phyloP scores from a whole-genome alignment of 2,113 vertebrate species.

The Stercorarius parasiticus region DNA sequence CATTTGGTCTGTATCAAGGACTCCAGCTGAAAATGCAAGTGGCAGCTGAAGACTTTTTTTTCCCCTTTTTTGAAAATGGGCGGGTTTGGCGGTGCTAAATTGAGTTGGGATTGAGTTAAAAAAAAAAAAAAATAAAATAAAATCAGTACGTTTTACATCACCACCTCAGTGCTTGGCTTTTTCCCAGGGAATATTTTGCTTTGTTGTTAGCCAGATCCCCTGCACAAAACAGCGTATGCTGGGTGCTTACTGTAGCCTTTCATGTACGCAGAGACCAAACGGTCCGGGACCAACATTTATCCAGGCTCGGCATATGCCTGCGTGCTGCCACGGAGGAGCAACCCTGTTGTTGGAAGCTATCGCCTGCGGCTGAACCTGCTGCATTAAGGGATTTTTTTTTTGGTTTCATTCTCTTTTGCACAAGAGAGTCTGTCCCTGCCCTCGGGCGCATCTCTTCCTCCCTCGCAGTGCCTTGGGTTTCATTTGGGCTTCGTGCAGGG shows the following conservation, averaged over 20 bases:
- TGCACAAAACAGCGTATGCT: neutral
- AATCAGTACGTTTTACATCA: neutral
- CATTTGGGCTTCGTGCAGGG: fast-evolving
- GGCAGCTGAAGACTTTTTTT: neutral
- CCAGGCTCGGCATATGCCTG: fast-evolving
- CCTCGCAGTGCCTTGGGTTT: neutral
- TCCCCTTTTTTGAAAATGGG: neutral
- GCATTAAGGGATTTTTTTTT: neutral
- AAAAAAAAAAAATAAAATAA: too few species aligned
- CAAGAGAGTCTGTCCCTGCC: neutral
- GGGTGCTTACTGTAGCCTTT: neutral
- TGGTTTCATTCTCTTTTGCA: neutral
- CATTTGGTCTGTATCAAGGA: neutral
- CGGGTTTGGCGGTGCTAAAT: neutral
- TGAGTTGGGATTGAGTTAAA: neutral
- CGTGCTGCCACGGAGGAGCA: fast-evolving
- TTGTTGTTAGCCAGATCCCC: neutral
- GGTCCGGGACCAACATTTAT: neutral
- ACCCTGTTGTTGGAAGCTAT: neutral
- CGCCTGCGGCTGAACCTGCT: neutral
- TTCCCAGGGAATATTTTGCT: neutral
- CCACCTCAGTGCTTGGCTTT: neutral
- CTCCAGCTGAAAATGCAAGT: neutral
- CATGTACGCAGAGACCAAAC: neutral
- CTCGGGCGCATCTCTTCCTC: neutral